A percentile compares a stretch with the other conserved stretches of the same genome.
Evolutionary conservation across 1,140 invertebrate genomes (phyloP).

Genomic region (Nephotettix cincticeps): DNA sequence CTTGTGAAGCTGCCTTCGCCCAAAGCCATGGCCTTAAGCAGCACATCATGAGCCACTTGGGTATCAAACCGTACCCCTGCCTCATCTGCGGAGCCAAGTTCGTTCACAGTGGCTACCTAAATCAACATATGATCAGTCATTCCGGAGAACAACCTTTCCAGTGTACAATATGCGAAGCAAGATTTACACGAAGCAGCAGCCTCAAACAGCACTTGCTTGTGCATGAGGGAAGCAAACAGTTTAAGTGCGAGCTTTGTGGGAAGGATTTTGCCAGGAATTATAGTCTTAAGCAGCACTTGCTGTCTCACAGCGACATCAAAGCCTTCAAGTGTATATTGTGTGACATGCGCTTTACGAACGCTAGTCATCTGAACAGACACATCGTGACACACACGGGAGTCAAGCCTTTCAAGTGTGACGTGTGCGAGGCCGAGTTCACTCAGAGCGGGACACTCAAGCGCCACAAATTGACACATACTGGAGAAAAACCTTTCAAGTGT

Average conservation of each 20-base stretch:
- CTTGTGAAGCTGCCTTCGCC: background rate
- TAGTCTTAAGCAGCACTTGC: background rate
- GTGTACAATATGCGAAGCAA: background rate
- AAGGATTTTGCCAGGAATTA: background rate
- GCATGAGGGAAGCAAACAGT: background rate
- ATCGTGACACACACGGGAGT: background rate
- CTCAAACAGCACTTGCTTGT: background rate
- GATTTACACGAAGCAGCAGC: background rate
- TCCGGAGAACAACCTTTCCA: background rate
- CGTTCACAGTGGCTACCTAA: background rate
- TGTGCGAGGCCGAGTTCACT: background rate
- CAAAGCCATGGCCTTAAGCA: background rate
- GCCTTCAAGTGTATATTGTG: background rate
- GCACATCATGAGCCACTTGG: background rate
- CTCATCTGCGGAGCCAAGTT: background rate
- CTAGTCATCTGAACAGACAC: background rate
- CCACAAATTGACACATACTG: background rate
- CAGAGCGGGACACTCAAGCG: background rate
- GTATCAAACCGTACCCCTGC: background rate
- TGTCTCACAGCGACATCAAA: background rate
- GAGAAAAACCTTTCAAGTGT: background rate
- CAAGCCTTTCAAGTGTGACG: background rate
- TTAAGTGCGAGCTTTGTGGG: background rate
- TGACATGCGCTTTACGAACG: background rate
- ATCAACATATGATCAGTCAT: background rate